Percentiles rank a stretch among this genome's conserved stretches.
These are phyloP conservation scores for Etheostoma spectabile DNA, from an alignment of 2,113 vertebrate species.

Conservation along the genomic window DNA sequence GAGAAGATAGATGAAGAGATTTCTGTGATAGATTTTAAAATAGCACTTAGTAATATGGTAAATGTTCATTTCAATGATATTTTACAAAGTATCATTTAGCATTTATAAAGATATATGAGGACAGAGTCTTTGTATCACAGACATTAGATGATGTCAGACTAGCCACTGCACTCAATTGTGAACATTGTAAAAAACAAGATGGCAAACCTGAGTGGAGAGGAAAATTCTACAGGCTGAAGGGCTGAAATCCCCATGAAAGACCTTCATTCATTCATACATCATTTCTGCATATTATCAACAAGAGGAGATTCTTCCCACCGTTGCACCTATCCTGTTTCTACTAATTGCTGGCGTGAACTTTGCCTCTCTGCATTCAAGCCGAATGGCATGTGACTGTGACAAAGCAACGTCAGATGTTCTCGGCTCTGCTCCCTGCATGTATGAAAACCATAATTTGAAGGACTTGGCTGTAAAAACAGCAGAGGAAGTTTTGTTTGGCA, in stretches of 20 bases:
- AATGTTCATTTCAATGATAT: background rate
- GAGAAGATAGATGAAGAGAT: background rate
- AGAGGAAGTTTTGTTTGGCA: slow-evolving; percentile 87
- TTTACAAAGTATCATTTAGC: background rate
- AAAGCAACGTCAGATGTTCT: slow-evolving; percentile 65
- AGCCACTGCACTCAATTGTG: background rate
- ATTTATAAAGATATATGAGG: background rate
- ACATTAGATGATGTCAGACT: background rate
- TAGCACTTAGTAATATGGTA: background rate
- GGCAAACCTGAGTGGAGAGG: slow-evolving; percentile 18
- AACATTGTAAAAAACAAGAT: slow-evolving; percentile 3
- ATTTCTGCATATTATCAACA: slow-evolving; percentile 50
- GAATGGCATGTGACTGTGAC: slow-evolving; percentile 66
- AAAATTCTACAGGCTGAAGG: slow-evolving; percentile 17
- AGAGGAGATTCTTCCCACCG: slow-evolving; percentile 28
- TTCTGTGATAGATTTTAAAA: background rate
- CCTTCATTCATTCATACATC: slow-evolving; percentile 68
- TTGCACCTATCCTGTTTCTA: slow-evolving; percentile 47
- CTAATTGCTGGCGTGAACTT: slow-evolving; percentile 41
- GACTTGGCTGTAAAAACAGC: slow-evolving; percentile 82
- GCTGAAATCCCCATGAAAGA: slow-evolving; percentile 50
- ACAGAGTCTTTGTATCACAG: background rate
- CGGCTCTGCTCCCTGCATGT: slow-evolving; percentile 58
- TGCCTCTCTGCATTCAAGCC: slow-evolving; percentile 29
- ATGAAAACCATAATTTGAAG: slow-evolving; percentile 83